Base-by-base conservation (phyloP, 1,140 invertebrate species). In the Bombus breviceps region DNA sequence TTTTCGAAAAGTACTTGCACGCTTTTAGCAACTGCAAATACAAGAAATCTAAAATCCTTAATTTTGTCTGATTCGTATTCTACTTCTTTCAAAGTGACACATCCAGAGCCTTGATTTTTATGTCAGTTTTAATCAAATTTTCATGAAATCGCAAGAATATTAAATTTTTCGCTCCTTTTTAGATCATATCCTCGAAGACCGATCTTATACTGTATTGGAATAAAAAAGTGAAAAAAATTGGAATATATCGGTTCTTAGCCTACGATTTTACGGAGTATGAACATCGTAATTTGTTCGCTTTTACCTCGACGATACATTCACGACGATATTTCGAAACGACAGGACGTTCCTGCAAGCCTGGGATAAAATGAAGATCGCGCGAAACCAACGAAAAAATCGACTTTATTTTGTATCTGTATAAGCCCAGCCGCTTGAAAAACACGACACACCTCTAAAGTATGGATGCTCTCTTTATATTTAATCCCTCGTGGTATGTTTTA, bases 331-430 rank as follows among this genome's bases (percentile, higher is more conserved):
- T 76, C 34, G 32, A 57, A 76, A 76, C 32, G n/a, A 13, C 22
- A 5, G 32, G 12, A 6, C 41, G n/a, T 66, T 66, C 9, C 28
- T 15, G 28, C 28, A 28, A 59, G 22, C n/a, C 28, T 0, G 41
- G 28, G 41, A 47, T 69, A 32, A 68, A 80, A 47, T 22, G 66
- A 71, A 80, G 43, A 80, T 80, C 9, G 34, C 43, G 59, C 25
- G 43, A 15, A 32, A 28, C 2, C 34, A 22, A 18, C 6, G 37
- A 76, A 37, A 57, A 76, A 59, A 10, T 57, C 32, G 71, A 18
- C 47, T 57, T 32, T 6, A 53, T 75, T 53, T 47, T 34, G 13
- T 57, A 76, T 37, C 47, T 10, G 43, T 39, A 25, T 53, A 32
- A 43, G 32, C 39, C 15, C 25, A 66, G 41, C 28, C 41, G 71